These are phyloP conservation scores for Limnephilus marmoratus DNA, from an alignment of 2,888 invertebrate genomes.

Conservation along the genomic window DNA sequence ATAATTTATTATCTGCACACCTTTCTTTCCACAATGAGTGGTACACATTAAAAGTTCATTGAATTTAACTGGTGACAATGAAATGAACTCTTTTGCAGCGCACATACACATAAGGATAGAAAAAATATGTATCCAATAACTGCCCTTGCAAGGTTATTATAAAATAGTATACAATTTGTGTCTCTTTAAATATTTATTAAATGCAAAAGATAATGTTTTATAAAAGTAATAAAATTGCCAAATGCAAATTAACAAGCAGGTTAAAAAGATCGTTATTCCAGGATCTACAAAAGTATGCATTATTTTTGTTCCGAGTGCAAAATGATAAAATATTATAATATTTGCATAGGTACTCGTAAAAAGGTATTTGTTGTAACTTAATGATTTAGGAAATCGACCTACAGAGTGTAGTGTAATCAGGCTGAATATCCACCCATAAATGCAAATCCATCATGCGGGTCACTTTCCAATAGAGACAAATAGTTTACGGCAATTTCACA, in stretches of 20 bases:
- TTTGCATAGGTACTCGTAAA: not conserved
- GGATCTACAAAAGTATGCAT: not conserved
- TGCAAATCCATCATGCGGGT: not conserved
- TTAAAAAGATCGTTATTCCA: not conserved
- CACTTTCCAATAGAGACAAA: not conserved
- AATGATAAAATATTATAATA: not conserved
- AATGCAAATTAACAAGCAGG: not conserved
- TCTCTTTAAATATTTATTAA: not conserved
- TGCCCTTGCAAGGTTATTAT: not conserved
- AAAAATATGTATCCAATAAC: not conserved
- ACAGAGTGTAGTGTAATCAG: not conserved
- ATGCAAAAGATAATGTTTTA: not conserved
- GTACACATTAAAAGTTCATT: not conserved
- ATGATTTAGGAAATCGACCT: not conserved
- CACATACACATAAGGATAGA: not conserved
- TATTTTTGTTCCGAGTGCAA: not conserved
- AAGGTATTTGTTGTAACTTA: not conserved
- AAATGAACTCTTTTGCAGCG: not conserved
- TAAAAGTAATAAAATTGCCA: not conserved
- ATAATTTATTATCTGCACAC: not conserved
- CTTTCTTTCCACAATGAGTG: not conserved
- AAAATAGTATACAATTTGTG: not conserved
- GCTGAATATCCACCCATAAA: not conserved
- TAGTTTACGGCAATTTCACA: not conserved
- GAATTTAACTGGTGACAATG: not conserved